A percentile compares a stretch with the other conserved stretches of the same genome.
phyloP scores from a whole-genome alignment of 2,797 vertebrate species.

The Miichthys miiuy region DNA sequence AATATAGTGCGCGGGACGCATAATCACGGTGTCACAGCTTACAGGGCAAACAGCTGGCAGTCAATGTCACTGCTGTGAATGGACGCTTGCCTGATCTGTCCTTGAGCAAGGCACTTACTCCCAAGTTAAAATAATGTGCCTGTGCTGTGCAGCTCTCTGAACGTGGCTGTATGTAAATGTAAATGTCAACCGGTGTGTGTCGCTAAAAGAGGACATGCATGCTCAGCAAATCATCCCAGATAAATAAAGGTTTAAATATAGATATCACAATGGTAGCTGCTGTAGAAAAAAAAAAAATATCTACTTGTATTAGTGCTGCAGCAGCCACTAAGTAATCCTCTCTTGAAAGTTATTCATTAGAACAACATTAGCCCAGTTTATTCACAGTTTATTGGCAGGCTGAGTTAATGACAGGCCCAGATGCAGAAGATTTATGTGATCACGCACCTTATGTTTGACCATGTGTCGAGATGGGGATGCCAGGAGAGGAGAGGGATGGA shows the following conservation, averaged over 20 bases:
- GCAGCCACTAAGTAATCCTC: conserved; percentile 53
- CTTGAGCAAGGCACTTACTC: conserved; percentile 48
- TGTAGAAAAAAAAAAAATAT: conserved; percentile 9
- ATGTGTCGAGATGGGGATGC: conserved; percentile 33
- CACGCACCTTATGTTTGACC: conserved; percentile 53
- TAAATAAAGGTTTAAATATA: conserved; percentile 67
- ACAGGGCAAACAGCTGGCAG: conserved; percentile 59
- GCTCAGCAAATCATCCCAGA: conserved; percentile 42
- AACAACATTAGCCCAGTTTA: conserved; percentile 69
- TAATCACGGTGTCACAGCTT: conserved; percentile 57
- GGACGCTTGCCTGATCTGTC: conserved; percentile 15
- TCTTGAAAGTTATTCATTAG: conserved; percentile 65
- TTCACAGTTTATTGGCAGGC: conserved; percentile 68
- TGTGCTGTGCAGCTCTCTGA: conserved; percentile 11
- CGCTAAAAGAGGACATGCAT: conserved; percentile 41
- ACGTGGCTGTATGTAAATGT: conserved; percentile 21
- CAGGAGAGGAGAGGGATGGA: conserved; percentile 1
- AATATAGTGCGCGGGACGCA: conserved; percentile 39
- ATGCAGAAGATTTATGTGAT: conserved; percentile 60
- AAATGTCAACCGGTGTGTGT: conserved; percentile 18
- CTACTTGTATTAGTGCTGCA: conserved; percentile 41
- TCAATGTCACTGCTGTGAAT: conserved; percentile 46
- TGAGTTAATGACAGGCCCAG: conserved; percentile 66
- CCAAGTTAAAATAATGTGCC: conserved; percentile 19
- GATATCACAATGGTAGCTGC: conserved; percentile 30